A percentile compares a stretch with the other conserved stretches of the same genome.
Conservation (phyloP, 1,140 invertebrate species). For the Araneus ventricosus region DNA sequence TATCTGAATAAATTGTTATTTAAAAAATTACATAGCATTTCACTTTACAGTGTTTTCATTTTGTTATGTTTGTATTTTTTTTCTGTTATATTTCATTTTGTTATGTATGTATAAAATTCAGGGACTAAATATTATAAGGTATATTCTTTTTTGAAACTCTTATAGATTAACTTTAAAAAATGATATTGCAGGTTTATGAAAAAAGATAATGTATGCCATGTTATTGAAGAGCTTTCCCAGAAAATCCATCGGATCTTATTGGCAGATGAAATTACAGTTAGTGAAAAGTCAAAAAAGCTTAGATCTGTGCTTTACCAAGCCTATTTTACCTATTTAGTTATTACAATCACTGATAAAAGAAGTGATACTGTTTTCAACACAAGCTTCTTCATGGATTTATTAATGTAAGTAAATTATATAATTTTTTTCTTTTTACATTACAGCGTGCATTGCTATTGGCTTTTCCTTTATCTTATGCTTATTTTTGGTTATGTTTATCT, state of each 20-base stretch:
- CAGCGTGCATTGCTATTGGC: too few relatives aligned
- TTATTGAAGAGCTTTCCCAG: background rate
- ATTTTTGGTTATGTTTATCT: too few relatives aligned
- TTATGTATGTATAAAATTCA: too few relatives aligned
- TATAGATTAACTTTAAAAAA: too few relatives aligned
- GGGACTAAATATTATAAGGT: too few relatives aligned
- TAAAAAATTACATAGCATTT: too few relatives aligned
- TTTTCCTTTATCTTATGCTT: too few relatives aligned
- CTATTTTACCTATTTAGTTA: conserved; percentile 30
- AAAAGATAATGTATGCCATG: background rate
- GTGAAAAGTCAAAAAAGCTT: background rate
- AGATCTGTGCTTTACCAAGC: conserved; percentile 47
- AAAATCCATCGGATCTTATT: conserved; percentile 23
- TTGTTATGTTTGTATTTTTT: too few relatives aligned
- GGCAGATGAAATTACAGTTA: background rate
- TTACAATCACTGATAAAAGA: background rate
- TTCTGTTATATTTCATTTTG: too few relatives aligned
- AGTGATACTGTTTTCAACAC: conserved; percentile 26
- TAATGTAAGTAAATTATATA: conserved; percentile 60
- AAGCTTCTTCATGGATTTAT: conserved; percentile 63
- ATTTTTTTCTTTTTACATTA: background rate
- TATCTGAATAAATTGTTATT: too few relatives aligned
- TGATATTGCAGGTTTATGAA: conserved; percentile 14
- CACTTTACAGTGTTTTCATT: too few relatives aligned
- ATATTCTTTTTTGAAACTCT: too few relatives aligned